These are phyloP conservation scores for Acropora tenuis DNA, from an alignment of 64 coral and sea anemone genomes.

Conservation along the genomic window DNA sequence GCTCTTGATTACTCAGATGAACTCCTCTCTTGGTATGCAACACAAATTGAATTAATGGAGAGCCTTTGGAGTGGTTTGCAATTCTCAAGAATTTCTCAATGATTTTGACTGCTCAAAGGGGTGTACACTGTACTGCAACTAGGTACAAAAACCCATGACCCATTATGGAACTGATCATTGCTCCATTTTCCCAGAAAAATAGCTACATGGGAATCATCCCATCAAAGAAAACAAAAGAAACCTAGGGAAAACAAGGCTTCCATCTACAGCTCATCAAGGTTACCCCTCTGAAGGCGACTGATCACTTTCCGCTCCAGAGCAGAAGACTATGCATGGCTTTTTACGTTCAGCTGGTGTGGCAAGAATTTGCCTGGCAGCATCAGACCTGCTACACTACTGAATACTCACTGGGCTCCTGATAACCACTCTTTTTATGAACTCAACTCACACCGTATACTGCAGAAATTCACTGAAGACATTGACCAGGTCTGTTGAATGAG, in stretches of 20 bases:
- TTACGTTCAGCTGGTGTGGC: constrained; percentile 37
- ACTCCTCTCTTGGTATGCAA: constrained; percentile 3
- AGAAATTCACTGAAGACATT: constrained; percentile 46
- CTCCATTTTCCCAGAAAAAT: constrained; percentile 58
- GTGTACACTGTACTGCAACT: not conserved
- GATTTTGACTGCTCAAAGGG: constrained; percentile 14
- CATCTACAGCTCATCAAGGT: constrained; percentile 16
- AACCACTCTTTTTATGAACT: constrained; percentile 36
- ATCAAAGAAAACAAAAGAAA: not conserved
- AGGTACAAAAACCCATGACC: constrained; percentile 55
- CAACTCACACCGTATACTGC: constrained; percentile 52
- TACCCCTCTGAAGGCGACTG: constrained; percentile 31
- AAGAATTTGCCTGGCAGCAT: constrained; percentile 57
- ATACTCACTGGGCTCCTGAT: not conserved
- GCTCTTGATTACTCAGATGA: not conserved
- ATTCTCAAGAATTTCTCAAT: not conserved
- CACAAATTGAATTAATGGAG: constrained; percentile 15
- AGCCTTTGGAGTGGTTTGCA: constrained; percentile 14
- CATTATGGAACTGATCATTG: constrained; percentile 65
- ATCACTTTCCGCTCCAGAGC: constrained; percentile 2
- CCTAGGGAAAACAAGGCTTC: constrained; percentile 35
- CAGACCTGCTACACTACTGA: constrained; percentile 15
- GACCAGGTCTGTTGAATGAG: constrained; percentile 14
- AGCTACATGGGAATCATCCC: not conserved
- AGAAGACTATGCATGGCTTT: constrained; percentile 16